Base-by-base conservation (phyloP, 2,113 vertebrate species). In the Pandion haliaetus region DNA sequence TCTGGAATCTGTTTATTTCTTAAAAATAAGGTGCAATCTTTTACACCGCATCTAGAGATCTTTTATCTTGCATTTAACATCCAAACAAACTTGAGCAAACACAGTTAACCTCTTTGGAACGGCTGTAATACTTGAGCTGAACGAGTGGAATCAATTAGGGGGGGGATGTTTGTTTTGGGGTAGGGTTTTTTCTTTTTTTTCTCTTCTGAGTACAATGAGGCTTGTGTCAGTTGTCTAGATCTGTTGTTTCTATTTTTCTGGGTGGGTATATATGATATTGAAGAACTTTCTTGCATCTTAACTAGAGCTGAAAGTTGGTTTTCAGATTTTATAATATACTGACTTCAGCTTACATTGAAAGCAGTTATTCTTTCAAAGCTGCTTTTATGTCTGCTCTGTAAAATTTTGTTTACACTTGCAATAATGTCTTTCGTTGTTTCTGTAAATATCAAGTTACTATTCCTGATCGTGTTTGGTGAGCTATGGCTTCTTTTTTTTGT, bases 1-100 rank as follows among this genome's bases (percentile, higher is more conserved):
- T 98, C 98, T 98, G 98, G 87, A 98, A 98, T 98, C 97, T 98
- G 98, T 98, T 99, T 98, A 96, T 98, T 97, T 89, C 54, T 95
- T 83, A 81, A 90, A 97, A 97, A 91, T 78, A 71, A 89, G 93
- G 94, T 94, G 93, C 34, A 14, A 67, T 96, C 88, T 94, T 65
- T 44, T 87, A 55, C 61, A 52, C 87, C 95, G 92, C 5, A 50
- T 88, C 67, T 77, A 36, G 80, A 86, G 78, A 94, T 88, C 88
- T 95, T 86, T 91, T 88, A 95, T 95, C 89, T 84, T 79, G 73
- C 32, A 10, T 82, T 97, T 95, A 83, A 70, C 93, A 92, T 21
- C 82, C 83, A 93, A 93, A 96, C 83, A 84, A 92, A 85, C 63
- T 42, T 31, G 58, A 79, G 57, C n/a, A 88, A 90, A 69, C 50